phyloP scores from a whole-genome alignment of 2,888 invertebrate species.

The Meiosimyza platycephala region DNA sequence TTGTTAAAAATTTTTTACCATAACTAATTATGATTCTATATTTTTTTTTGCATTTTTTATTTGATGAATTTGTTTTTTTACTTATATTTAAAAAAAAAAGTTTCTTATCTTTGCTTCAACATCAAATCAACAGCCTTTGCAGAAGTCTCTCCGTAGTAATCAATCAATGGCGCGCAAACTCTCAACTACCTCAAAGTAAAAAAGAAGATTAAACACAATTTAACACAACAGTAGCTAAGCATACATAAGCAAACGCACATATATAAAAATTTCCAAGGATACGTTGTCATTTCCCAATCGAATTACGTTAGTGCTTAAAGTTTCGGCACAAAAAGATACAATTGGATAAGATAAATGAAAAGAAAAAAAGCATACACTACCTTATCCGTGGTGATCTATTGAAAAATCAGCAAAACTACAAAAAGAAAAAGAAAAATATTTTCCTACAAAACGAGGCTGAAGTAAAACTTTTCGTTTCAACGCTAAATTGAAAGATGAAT shows the following conservation, averaged over 20 bases:
- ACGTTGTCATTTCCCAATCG: slow-evolving; percentile 35
- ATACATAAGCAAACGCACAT: neutral
- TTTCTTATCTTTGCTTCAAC: neutral
- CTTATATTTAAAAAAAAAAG: neutral
- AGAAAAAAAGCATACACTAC: too few relatives aligned
- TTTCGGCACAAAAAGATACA: neutral
- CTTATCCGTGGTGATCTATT: neutral
- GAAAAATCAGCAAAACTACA: slow-evolving; percentile 11
- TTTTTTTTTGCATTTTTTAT: too few relatives aligned
- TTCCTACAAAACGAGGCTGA: neutral
- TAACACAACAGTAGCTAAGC: neutral
- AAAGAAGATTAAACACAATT: neutral
- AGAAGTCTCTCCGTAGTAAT: neutral
- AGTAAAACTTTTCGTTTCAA: slow-evolving; percentile 37
- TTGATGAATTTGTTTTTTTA: too few relatives aligned
- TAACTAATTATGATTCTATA: neutral
- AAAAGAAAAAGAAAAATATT: slow-evolving; percentile 4
- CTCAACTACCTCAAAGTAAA: neutral
- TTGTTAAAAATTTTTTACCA: neutral
- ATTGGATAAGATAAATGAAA: too few relatives aligned
- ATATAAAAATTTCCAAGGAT: slow-evolving; percentile 6
- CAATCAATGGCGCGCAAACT: neutral
- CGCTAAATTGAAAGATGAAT: slow-evolving; percentile 42
- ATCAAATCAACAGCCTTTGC: neutral
- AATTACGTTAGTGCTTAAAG: slow-evolving; percentile 21